A percentile compares a stretch with the other conserved stretches of the same genome.
Conservation (phyloP, 2,113 vertebrate species). For the Marmota monax region DNA sequence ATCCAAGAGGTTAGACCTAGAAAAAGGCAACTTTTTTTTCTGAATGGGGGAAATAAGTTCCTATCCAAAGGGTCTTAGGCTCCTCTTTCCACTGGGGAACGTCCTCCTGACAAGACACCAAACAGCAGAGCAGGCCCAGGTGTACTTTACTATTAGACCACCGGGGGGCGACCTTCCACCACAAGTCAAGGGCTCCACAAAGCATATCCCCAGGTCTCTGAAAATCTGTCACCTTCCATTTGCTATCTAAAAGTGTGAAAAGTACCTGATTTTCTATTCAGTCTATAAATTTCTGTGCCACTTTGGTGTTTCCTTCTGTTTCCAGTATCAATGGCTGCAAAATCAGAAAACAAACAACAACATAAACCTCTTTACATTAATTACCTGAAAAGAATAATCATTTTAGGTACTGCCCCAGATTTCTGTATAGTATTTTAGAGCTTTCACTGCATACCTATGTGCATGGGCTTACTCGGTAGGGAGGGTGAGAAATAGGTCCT, state of each 20-base stretch:
- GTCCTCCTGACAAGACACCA: background rate
- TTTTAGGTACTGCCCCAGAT: background rate
- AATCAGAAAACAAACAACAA: background rate
- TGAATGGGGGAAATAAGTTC: background rate
- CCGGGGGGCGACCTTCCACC: background rate
- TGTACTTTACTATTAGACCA: conserved; percentile 25
- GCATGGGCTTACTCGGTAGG: background rate
- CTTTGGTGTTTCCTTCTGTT: background rate
- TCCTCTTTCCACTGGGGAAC: background rate
- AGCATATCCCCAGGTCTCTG: background rate
- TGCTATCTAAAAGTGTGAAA: background rate
- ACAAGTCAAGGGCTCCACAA: background rate
- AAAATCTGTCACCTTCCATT: background rate
- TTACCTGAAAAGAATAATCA: background rate
- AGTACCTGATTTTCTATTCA: background rate
- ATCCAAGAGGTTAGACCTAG: background rate
- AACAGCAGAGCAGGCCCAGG: rapidly evolving
- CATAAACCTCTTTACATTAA: background rate
- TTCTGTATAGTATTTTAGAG: background rate
- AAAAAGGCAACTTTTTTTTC: background rate
- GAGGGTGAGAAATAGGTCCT: background rate
- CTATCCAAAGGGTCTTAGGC: too few species aligned
- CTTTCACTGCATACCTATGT: background rate
- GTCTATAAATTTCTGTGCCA: background rate
- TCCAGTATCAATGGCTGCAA: background rate